Conservation (phyloP, 37 sponge, comb jelly and placozoan genomes). For the Bolinopsis microptera region DNA sequence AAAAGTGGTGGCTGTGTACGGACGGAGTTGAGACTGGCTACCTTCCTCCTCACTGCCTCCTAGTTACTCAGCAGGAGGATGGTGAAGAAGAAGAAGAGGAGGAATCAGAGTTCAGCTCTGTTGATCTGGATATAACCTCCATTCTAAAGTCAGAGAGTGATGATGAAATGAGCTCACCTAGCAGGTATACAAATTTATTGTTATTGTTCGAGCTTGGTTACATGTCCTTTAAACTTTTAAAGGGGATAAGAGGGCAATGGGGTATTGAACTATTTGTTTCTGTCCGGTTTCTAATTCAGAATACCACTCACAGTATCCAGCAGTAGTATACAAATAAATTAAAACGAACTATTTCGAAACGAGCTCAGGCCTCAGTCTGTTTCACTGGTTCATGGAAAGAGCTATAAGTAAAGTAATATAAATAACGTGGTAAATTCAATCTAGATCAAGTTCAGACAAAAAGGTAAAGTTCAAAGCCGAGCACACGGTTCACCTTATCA, state of each 20-base stretch:
- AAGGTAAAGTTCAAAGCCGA: neutral
- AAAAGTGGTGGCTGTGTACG: neutral
- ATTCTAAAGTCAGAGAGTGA: neutral
- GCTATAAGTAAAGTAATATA: neutral
- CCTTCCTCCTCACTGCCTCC: conserved; percentile 8
- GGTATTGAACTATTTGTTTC: too few relatives aligned
- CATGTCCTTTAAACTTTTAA: too few relatives aligned
- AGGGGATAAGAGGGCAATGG: too few relatives aligned
- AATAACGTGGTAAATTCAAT: neutral
- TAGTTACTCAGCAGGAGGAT: neutral
- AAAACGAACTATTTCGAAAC: too few relatives aligned
- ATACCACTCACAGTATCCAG: too few relatives aligned
- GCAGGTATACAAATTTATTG: too few relatives aligned
- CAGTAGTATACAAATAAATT: too few relatives aligned
- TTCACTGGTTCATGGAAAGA: too few relatives aligned
- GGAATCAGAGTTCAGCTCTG: neutral
- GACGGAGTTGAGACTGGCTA: neutral
- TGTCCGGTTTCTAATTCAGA: too few relatives aligned
- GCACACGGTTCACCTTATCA: neutral
- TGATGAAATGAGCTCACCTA: too few relatives aligned
- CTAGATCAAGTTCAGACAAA: neutral
- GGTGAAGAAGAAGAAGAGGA: neutral
- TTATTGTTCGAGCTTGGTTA: too few relatives aligned
- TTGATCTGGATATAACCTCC: neutral
- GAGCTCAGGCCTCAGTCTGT: too few relatives aligned